These are phyloP conservation scores for Margarornis squamiger DNA, from an alignment of 2,797 vertebrate genomes.

Conservation along the genomic window DNA sequence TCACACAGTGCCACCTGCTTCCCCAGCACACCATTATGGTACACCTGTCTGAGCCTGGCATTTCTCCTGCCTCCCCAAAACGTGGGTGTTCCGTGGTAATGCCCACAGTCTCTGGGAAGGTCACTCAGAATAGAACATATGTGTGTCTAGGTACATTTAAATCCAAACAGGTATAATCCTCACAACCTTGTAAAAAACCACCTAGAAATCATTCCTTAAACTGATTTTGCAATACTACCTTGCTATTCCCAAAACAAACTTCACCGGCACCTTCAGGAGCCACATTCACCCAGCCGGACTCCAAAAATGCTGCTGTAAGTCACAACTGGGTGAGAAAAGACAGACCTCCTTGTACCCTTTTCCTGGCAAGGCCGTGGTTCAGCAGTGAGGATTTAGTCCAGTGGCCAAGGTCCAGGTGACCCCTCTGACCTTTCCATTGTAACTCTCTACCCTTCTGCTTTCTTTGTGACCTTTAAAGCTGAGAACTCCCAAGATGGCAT, in stretches of 20 bases:
- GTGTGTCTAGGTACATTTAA: background rate
- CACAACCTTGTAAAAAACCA: background rate
- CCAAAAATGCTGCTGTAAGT: background rate
- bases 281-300: background rate
- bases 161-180: background rate
- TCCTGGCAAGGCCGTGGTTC: background rate
- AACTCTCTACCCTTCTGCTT: background rate
- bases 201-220: background rate
- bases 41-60: background rate
- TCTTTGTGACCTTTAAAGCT: background rate
- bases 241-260: background rate
- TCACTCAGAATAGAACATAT: background rate
- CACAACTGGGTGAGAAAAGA: background rate
- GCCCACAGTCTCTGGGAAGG: background rate
- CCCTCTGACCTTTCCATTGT: background rate
- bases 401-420: background rate
- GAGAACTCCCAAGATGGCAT: background rate
- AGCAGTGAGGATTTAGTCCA: background rate
- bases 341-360: background rate
- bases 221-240: background rate
- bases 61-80: background rate
- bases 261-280: background rate
- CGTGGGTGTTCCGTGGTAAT: background rate
- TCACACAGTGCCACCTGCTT: constrained; percentile 9
- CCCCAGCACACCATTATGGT: background rate